Base-by-base conservation (phyloP, 2,888 invertebrate genomes). In the Esperia sulphurella region DNA sequence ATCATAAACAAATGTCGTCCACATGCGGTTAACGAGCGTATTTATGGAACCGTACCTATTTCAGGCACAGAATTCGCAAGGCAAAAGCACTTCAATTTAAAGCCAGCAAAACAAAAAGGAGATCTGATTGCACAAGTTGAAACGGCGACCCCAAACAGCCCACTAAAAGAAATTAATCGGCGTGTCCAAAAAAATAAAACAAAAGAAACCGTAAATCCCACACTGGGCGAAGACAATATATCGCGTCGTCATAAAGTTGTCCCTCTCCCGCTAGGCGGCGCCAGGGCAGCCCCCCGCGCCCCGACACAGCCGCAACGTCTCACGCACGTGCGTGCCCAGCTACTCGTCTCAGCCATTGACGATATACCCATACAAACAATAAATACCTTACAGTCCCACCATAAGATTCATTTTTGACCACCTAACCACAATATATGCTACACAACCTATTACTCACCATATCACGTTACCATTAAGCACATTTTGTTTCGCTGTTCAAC, bases 261-360 rank as follows among this genome's bases (percentile, higher is more conserved):
- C 77, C 71, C 83, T 78, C 84, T 82, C 85, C 82, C 84, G 79
- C 84, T 72, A 78, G 76, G 83, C 81, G 86, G 85, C 87, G 86
- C 57, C 57, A 56, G 41, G 61, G 64, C 68, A 67, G 64, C 65
- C 61, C 65, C 58, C 61, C 61, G 49, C 64, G 50, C 31, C 51
- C 30, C 12, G 21, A 37, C 21, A 5, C 41, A 37, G 51, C 54
- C 48, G 46, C 61, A 58, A 62, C 57, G 59, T 54, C 66, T 65
- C 74, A 85, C 86, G 86, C 88, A 87, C 84, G 87, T 89, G 87
- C 85, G 84, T 82, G 73, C 60, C 59, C 57, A 53, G 60, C 78
- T 75, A 72, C 75, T 75, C 69, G 75, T 71, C 68, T 71, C 71
- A 62, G 59, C 62, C 73, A 75, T 71, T 70, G 69, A 69, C 54